Evolutionary conservation across 2,113 vertebrate genomes (phyloP).

Genomic region (Serinus canaria): DNA sequence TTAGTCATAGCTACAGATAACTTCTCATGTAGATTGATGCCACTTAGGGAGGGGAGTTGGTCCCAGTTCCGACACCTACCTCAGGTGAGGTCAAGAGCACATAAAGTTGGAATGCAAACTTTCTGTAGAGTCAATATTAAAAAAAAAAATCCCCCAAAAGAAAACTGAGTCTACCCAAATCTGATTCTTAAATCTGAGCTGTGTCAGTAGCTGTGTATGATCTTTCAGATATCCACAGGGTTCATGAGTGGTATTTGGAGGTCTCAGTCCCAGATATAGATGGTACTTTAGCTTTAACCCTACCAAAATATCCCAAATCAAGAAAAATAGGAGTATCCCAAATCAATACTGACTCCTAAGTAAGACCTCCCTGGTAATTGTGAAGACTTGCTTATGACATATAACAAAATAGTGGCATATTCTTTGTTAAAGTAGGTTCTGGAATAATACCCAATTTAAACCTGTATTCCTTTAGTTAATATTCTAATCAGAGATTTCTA

Average conservation of each 20-base stretch:
- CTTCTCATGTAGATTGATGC: not conserved
- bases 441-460: not conserved
- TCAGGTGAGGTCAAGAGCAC: not conserved
- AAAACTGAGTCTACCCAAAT: not conserved
- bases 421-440: not conserved
- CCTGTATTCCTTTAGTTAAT: not conserved
- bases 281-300: not conserved
- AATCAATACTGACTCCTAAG: not conserved
- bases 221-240: not conserved
- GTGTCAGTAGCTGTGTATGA: not conserved
- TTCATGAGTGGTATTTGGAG: not conserved
- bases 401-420: not conserved
- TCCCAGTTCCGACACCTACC: too few species aligned
- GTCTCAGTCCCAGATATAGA: not conserved
- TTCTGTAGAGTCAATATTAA: not conserved
- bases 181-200: not conserved
- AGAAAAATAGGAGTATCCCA: not conserved
- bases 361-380: not conserved
- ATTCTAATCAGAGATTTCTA: not conserved
- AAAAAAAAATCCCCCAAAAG: not conserved
- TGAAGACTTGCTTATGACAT: not conserved
- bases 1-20: not conserved
- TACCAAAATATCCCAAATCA: not conserved
- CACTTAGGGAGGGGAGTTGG: not conserved
- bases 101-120: not conserved